These are phyloP conservation scores for Candidula unifasciata DNA, from an alignment of 2,888 invertebrate genomes.

Conservation along the genomic window DNA sequence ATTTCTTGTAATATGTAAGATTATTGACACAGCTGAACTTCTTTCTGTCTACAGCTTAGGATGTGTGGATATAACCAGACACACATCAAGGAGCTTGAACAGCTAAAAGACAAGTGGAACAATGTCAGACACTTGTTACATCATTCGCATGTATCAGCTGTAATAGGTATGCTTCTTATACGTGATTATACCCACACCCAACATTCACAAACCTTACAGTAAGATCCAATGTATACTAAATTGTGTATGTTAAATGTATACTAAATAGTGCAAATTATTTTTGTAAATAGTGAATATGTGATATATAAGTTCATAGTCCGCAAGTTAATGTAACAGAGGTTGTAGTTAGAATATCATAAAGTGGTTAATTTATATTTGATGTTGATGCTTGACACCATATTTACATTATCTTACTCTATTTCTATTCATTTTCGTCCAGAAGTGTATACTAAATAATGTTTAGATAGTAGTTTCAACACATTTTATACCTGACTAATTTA, in stretches of 20 bases:
- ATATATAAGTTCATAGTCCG: too few relatives aligned
- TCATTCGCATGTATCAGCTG: slow-evolving; percentile 42
- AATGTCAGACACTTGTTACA: slow-evolving; percentile 35
- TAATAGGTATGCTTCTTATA: slow-evolving; percentile 44
- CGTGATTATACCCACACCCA: neutral
- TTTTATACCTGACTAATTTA: too few relatives aligned
- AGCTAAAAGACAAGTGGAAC: slow-evolving; percentile 42
- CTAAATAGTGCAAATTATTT: too few relatives aligned
- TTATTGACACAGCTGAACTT: neutral
- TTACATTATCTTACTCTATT: too few relatives aligned
- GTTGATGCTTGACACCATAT: too few relatives aligned
- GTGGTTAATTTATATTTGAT: too few relatives aligned
- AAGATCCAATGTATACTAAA: neutral
- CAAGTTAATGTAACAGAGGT: too few relatives aligned
- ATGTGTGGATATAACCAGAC: neutral
- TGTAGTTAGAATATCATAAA: too few relatives aligned
- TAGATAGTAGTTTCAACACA: too few relatives aligned
- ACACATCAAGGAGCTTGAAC: slow-evolving; percentile 40
- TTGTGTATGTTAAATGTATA: too few relatives aligned
- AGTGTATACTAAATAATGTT: neutral
- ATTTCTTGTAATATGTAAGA: neutral
- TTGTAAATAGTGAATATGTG: too few relatives aligned
- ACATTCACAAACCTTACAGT: neutral
- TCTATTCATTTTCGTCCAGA: too few relatives aligned
- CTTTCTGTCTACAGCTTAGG: slow-evolving; percentile 19